Conservation (phyloP, 2,888 invertebrate species). For the Mythimna impura region DNA sequence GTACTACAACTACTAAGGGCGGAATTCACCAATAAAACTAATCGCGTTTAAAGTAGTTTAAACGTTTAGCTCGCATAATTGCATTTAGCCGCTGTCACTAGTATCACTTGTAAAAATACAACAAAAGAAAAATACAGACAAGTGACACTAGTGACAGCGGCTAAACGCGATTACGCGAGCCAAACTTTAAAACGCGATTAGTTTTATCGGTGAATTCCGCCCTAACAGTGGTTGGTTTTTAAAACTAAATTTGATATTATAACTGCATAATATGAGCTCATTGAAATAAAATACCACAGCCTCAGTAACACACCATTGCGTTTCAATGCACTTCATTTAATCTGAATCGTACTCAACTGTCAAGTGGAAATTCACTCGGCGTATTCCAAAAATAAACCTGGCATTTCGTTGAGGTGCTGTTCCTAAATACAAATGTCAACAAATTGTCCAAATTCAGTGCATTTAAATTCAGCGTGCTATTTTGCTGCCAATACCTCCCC, state of each 20-base stretch:
- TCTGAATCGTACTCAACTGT: background rate
- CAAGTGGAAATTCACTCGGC: slow-evolving; percentile 7
- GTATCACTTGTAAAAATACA: too few species aligned
- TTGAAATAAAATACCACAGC: background rate
- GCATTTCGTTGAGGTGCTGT: background rate
- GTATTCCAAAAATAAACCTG: background rate
- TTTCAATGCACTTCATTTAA: background rate
- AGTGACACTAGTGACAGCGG: too few species aligned
- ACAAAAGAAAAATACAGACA: too few species aligned
- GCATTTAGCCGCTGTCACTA: too few species aligned
- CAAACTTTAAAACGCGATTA: too few species aligned
- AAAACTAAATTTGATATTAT: background rate
- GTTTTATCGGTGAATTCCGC: too few species aligned
- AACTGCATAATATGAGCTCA: background rate
- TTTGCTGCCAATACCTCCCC: background rate
- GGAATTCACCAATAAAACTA: too few species aligned
- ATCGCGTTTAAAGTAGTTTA: too few species aligned
- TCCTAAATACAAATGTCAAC: slow-evolving; percentile 24
- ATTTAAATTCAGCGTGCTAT: slow-evolving; percentile 27
- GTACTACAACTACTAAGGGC: background rate
- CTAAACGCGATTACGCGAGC: too few species aligned
- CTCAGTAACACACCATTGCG: background rate
- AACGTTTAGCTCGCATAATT: too few species aligned
- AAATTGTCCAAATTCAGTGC: slow-evolving; percentile 20
- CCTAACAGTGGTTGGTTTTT: background rate